Evolutionary conservation across 2,797 vertebrate genomes (phyloP).

Genomic region (Otus scops): DNA sequence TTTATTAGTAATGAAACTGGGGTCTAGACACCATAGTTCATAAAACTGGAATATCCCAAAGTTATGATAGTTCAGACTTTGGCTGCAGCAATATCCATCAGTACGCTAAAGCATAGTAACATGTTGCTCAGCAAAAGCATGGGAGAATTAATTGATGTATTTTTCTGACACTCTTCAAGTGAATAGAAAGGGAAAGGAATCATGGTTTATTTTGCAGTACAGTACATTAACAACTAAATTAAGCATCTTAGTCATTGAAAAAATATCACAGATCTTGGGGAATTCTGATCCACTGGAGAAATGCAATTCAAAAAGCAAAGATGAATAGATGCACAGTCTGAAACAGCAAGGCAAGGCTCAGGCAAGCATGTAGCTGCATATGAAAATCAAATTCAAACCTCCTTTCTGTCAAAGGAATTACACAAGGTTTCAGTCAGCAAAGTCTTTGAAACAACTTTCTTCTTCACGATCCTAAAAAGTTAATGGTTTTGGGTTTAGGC

Average conservation of each 20-base stretch:
- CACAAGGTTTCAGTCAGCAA: background rate
- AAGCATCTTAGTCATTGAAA: background rate
- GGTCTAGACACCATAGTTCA: background rate
- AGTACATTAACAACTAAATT: conserved; percentile 16
- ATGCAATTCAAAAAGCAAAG: background rate
- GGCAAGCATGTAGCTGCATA: conserved; percentile 27
- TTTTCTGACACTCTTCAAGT: background rate
- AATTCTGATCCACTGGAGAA: background rate
- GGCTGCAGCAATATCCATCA: conserved; percentile 18
- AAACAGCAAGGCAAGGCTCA: background rate
- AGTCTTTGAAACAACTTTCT: conserved; percentile 2
- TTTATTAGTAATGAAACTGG: conserved; percentile 24
- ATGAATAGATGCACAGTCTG: background rate
- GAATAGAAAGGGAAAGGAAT: background rate
- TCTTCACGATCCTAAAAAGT: background rate
- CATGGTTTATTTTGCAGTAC: background rate
- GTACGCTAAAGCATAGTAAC: conserved; percentile 32
- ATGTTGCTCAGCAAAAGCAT: background rate
- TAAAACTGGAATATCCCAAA: conserved; percentile 1
- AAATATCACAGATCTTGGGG: background rate
- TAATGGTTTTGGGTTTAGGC: background rate
- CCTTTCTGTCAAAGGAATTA: conserved; percentile 15
- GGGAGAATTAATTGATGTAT: background rate
- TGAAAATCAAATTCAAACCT: conserved; percentile 30
- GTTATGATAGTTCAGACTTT: background rate